Conservation (phyloP, 2,888 invertebrate species). For the Sminthurinus aureus region DNA sequence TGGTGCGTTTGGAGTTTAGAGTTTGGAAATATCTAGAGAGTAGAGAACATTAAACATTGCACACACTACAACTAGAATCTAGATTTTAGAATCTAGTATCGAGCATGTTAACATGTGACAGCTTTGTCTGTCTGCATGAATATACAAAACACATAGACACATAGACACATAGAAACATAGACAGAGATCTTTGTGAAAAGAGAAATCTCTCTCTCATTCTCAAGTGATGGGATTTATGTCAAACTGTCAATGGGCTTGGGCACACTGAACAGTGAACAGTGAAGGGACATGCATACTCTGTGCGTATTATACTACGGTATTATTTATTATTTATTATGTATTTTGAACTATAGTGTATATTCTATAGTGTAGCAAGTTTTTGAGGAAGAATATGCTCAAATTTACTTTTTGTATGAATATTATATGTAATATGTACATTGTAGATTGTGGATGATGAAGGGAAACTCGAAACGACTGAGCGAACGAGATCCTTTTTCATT, state of each 20-base stretch:
- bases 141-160: background rate
- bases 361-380: too few species aligned
- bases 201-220: background rate
- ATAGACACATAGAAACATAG: background rate
- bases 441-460: too few species aligned
- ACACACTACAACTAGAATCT: background rate
- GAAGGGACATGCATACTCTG: background rate
- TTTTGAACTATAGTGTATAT: too few species aligned
- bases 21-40: background rate
- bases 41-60: background rate
- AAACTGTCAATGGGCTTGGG: conserved; percentile 22
- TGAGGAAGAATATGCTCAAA: too few species aligned
- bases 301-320: background rate
- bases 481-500: background rate
- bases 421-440: too few species aligned
- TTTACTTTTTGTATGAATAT: too few species aligned
- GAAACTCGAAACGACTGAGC: background rate
- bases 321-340: background rate
- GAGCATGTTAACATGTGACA: background rate
- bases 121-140: background rate
- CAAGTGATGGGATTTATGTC: conserved; percentile 28
- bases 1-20: too few species aligned
- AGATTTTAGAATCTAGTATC: too few species aligned
- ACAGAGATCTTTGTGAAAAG: background rate
- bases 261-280: background rate